These are phyloP conservation scores for Pterocles gutturalis DNA, from an alignment of 2,113 vertebrate genomes.

Conservation along the genomic window DNA sequence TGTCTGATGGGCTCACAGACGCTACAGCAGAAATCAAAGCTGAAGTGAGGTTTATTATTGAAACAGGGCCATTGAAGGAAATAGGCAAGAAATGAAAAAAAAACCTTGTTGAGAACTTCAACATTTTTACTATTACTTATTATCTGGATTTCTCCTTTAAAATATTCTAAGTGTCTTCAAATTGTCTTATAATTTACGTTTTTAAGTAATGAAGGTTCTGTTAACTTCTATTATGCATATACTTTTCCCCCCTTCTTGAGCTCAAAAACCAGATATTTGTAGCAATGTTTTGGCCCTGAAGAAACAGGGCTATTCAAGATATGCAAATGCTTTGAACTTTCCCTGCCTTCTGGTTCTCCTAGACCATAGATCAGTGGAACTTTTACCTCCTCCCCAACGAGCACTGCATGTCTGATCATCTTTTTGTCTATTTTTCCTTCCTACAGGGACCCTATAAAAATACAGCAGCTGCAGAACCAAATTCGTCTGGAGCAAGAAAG, in stretches of 20 bases:
- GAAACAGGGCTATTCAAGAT: background rate
- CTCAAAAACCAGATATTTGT: background rate
- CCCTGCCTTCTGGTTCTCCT: background rate
- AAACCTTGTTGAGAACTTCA: background rate
- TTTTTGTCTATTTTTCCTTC: conserved; percentile 49
- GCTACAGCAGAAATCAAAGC: background rate
- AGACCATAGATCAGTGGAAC: background rate
- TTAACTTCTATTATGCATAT: background rate
- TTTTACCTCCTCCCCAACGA: background rate
- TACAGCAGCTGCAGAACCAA: conserved; percentile 95
- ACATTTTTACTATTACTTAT: background rate
- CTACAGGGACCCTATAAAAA: conserved; percentile 87
- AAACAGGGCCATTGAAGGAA: background rate
- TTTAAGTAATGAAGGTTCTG: background rate
- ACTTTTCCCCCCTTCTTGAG: background rate
- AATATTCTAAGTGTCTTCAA: background rate
- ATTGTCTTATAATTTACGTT: background rate
- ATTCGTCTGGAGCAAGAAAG: conserved; percentile 91
- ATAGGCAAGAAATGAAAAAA: background rate
- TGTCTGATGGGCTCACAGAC: background rate
- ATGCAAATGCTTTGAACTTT: background rate
- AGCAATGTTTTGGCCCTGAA: background rate
- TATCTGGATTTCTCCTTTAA: background rate
- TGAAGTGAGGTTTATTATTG: background rate
- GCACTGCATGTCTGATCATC: background rate